phyloP scores from a whole-genome alignment of 2,888 invertebrate genomes.

The Eristalis tenax region DNA sequence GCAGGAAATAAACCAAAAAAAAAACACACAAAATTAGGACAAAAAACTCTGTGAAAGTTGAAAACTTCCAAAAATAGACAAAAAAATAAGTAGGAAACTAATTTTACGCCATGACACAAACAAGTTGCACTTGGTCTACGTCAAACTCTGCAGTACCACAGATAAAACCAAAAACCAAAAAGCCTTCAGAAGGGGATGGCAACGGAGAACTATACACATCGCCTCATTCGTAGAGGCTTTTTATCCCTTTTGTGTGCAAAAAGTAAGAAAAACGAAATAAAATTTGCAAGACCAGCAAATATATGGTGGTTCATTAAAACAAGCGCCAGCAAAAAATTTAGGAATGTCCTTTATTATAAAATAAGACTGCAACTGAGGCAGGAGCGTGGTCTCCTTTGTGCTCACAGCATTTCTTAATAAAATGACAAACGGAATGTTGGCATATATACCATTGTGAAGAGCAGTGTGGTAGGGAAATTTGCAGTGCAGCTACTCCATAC shows the following conservation, averaged over 20 bases:
- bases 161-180: conserved; percentile 33
- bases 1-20: conserved; percentile 1
- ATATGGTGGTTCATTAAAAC: conserved; percentile 65
- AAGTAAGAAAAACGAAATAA: conserved; percentile 15
- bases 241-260: conserved; percentile 26
- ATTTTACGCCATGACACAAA: conserved; percentile 71
- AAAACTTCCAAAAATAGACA: conserved; percentile 34
- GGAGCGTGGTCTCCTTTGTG: conserved; percentile 22
- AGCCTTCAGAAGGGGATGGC: neutral
- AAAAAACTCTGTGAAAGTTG: conserved; percentile 55
- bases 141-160: conserved; percentile 43
- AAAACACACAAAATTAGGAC: conserved; percentile 5
- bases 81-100: conserved; percentile 67
- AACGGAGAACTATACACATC: neutral
- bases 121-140: conserved; percentile 63
- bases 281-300: conserved; percentile 40
- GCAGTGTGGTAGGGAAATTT: conserved; percentile 48
- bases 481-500: conserved; percentile 51
- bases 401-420: conserved; percentile 39
- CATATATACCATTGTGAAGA: conserved; percentile 46
- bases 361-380: conserved; percentile 66
- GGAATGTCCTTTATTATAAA: conserved; percentile 68
- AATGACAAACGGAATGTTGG: conserved; percentile 61
- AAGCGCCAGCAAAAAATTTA: conserved; percentile 60
- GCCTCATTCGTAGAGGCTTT: neutral